Percentiles rank a stretch among this genome's conserved stretches.
Conservation (phyloP, 2,797 vertebrate species). For the Platyrinchus mystaceus region DNA sequence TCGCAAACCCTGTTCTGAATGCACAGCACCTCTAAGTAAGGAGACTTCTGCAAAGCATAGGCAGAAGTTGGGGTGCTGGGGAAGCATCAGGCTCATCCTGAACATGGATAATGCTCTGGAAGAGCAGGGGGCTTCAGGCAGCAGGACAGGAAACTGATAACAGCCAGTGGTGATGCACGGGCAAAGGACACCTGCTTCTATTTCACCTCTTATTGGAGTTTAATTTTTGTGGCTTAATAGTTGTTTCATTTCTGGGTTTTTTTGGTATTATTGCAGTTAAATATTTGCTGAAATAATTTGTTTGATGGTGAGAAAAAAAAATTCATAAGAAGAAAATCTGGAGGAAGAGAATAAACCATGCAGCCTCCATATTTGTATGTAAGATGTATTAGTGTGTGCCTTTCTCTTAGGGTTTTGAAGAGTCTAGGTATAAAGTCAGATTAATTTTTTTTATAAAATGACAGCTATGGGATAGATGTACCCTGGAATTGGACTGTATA, state of each 20-base stretch:
- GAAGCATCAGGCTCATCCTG: background rate
- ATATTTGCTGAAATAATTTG: background rate
- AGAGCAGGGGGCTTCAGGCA: background rate
- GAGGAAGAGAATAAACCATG: background rate
- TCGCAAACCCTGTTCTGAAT: background rate
- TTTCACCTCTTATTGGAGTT: background rate
- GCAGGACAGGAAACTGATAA: background rate
- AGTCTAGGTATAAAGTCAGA: background rate
- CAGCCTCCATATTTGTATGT: background rate
- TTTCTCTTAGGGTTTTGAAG: background rate
- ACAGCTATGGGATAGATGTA: background rate
- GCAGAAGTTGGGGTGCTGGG: background rate
- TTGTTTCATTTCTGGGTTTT: rapidly evolving
- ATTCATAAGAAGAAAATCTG: background rate
- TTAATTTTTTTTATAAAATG: background rate
- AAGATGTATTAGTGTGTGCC: background rate
- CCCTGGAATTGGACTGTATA: background rate
- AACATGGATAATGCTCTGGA: background rate
- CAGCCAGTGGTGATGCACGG: background rate
- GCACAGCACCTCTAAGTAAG: background rate
- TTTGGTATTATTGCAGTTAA: background rate
- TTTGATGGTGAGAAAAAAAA: background rate
- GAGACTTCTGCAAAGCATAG: background rate
- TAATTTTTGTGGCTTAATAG: background rate
- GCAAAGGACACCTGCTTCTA: background rate